Evolutionary conservation across 2,888 invertebrate species (phyloP).

Genomic region (Sialis fuliginosa): DNA sequence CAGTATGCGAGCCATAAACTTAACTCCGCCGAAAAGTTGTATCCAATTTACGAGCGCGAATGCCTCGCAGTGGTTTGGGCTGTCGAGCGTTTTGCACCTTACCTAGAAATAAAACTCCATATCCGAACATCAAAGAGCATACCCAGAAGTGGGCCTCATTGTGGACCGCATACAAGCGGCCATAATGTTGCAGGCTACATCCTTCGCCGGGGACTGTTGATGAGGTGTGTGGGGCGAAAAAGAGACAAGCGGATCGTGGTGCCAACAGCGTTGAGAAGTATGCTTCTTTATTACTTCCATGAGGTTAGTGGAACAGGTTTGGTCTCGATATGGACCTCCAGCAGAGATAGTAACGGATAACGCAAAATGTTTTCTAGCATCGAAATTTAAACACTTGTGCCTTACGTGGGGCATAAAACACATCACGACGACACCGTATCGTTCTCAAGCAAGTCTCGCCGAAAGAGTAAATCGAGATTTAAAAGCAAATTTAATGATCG

Average conservation of each 20-base stretch:
- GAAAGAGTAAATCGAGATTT: not conserved
- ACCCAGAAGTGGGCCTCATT: not conserved
- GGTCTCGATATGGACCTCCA: not conserved
- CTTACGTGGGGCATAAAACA: not conserved
- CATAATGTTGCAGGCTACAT: not conserved
- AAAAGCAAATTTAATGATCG: not conserved
- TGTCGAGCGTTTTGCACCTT: not conserved
- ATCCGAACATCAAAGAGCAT: not conserved
- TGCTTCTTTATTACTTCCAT: not conserved
- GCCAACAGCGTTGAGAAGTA: not conserved
- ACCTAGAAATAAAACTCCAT: not conserved
- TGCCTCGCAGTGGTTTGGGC: not conserved
- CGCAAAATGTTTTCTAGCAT: not conserved
- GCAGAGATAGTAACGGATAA: not conserved
- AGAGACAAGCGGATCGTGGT: not conserved
- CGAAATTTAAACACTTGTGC: not conserved
- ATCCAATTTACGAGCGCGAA: not conserved
- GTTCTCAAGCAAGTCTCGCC: not conserved
- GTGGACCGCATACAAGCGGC: not conserved
- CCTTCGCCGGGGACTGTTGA: not conserved
- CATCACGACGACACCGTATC: not conserved
- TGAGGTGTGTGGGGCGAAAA: not conserved
- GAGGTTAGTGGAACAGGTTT: not conserved
- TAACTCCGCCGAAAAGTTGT: not conserved
- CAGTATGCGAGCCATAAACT: not conserved